phyloP scores from a whole-genome alignment of 2,888 invertebrate species.

The Ectobius pallidus region DNA sequence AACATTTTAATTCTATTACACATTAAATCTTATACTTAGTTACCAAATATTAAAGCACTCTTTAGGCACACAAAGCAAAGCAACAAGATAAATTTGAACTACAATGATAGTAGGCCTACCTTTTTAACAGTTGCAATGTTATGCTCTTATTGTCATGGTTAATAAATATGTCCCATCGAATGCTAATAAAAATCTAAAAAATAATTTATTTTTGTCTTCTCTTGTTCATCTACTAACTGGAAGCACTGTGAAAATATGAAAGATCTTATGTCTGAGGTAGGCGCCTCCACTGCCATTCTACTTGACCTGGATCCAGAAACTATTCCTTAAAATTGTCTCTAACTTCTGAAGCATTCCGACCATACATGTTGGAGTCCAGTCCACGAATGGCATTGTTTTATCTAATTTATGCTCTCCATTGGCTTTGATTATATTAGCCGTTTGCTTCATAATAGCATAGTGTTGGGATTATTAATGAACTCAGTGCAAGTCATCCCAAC shows the following conservation, averaged over 20 bases:
- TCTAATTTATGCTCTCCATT: too few species aligned
- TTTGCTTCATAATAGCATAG: too few species aligned
- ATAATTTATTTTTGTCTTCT: background rate
- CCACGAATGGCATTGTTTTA: conserved; percentile 1
- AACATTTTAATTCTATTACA: too few species aligned
- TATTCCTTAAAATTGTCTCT: background rate
- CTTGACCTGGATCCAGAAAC: conserved; percentile 9
- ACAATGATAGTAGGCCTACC: background rate
- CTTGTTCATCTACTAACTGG: background rate
- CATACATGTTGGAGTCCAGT: conserved; percentile 3
- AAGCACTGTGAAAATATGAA: background rate
- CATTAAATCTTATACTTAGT: too few species aligned
- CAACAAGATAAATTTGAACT: background rate
- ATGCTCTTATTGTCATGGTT: background rate
- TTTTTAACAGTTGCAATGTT: background rate
- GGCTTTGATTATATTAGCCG: background rate
- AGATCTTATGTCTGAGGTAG: background rate
- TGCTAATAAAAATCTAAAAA: background rate
- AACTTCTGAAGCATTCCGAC: background rate
- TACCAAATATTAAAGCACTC: too few species aligned
- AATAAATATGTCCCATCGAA: too few species aligned
- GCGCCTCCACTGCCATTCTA: conserved; percentile 8
- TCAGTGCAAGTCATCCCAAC: too few species aligned
- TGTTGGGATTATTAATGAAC: too few species aligned
- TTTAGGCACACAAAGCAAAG: too few species aligned